Percentiles rank a stretch among this genome's conserved stretches.
phyloP scores from a whole-genome alignment of 2,888 invertebrate species.

The Mechanitis messenoides region DNA sequence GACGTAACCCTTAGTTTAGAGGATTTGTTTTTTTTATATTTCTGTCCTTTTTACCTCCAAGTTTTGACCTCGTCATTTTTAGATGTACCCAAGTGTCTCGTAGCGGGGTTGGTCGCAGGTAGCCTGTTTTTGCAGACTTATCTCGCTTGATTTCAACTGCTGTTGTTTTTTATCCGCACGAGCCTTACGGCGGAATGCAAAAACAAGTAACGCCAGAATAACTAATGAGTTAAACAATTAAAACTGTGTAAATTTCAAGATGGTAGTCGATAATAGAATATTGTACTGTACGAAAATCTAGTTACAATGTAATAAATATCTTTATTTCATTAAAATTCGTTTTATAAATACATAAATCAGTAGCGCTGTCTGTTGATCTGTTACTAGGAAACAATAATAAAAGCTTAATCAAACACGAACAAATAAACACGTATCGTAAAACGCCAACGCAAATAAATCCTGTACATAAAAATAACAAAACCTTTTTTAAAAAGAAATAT shows the following conservation, averaged over 20 bases:
- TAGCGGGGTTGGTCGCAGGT: slow-evolving; percentile 48
- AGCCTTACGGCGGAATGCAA: slow-evolving; percentile 36
- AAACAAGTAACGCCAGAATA: slow-evolving; percentile 26
- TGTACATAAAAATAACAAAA: slow-evolving; percentile 16
- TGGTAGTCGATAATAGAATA: too few species aligned
- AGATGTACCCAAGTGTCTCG: slow-evolving; percentile 40
- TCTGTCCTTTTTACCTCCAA: slow-evolving; percentile 45
- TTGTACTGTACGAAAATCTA: too few species aligned
- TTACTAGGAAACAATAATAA: slow-evolving; percentile 2
- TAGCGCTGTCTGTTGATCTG: background rate
- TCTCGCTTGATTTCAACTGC: slow-evolving; percentile 54
- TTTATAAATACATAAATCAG: background rate
- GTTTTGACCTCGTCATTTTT: slow-evolving; percentile 43
- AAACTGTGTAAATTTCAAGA: background rate
- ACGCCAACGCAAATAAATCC: slow-evolving; percentile 21
- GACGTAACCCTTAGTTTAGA: slow-evolving; percentile 52
- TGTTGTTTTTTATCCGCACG: slow-evolving; percentile 56
- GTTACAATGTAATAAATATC: too few species aligned
- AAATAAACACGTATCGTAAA: slow-evolving; percentile 19
- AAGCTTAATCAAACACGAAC: slow-evolving; percentile 12
- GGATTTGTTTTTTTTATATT: slow-evolving; percentile 48
- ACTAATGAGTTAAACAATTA: slow-evolving; percentile 16
- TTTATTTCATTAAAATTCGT: too few species aligned
- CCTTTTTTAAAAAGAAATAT: slow-evolving; percentile 17
- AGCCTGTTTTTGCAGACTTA: slow-evolving; percentile 63